Base-by-base conservation (phyloP, 2,888 invertebrate genomes). In the Drosophila sordidula region DNA sequence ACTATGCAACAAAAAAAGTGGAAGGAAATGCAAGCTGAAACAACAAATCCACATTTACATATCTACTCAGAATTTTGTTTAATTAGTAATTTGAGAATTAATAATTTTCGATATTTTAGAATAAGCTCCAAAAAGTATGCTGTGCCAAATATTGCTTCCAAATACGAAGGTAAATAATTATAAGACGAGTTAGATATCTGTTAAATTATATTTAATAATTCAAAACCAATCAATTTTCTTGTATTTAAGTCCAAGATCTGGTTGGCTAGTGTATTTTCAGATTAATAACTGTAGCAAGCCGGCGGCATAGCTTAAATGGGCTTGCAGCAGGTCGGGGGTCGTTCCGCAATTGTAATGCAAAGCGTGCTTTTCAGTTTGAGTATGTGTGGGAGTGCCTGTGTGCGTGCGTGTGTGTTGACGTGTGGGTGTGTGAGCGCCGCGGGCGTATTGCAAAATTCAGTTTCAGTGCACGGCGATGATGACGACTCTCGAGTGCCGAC, bases 201-300 rank as follows among this genome's bases (percentile, higher is more conserved):
- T 3, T 3, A 22, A 22, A 22, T 22, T 22, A 22, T 22, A 22
- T 3, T 22, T 4, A 22, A 22, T 3, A 8, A 8, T 6, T 32
- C 11, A 4, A 34, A 11, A 34, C n/a, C 6, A 22, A 51, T 32
- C 14, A n/a, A 6, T 12, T 1, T 0, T 4, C 4, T 36, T 4
- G 6, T 42, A n/a, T 18, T 29, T 29, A 6, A n/a, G 8, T 26
- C 1, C 0, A n/a, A 14, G 42, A 41, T 32, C 41, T 11, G 25
- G 63, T 44, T 58, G 75, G 2, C 18, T 51, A 65, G 86, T 88
- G 84, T 86, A 78, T 52, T 66, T 71, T 63, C 66, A 70, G 79
- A 79, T 86, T 86, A 86, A 87, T 84, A 86, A 86, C 81, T 81
- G 79, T 70, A 56, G 72, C 76, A 45, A 54, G 72, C 81, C 80